A percentile compares a stretch with the other conserved stretches of the same genome.
phyloP scores from a whole-genome alignment of 2,797 vertebrate species.

The Astyanax mexicanus region DNA sequence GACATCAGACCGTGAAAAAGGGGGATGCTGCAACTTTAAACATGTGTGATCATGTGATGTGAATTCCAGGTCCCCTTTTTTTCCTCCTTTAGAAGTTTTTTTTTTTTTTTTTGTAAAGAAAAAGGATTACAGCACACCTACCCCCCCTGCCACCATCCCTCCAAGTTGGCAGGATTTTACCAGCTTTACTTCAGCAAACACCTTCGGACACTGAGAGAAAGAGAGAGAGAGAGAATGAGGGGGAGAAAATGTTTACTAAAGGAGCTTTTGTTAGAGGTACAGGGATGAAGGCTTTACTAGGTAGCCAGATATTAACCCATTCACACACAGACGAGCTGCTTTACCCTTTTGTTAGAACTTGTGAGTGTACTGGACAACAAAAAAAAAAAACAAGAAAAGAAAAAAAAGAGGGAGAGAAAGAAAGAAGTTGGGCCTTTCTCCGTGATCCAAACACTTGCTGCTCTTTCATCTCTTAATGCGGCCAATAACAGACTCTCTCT shows the following conservation, averaged over 20 bases:
- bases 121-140: slow-evolving; percentile 87
- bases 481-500: too few species aligned
- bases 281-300: slow-evolving; percentile 87
- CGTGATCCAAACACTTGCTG: neutral
- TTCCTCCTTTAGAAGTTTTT: slow-evolving; percentile 76
- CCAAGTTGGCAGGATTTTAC: slow-evolving; percentile 89
- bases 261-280: slow-evolving; percentile 90
- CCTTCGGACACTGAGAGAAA: slow-evolving; percentile 90
- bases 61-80: slow-evolving; percentile 83
- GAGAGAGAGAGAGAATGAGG: slow-evolving; percentile 81
- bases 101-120: slow-evolving; percentile 79
- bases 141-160: slow-evolving; percentile 72
- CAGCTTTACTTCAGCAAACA: slow-evolving; percentile 98
- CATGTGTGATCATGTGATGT: slow-evolving; percentile 91
- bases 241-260: slow-evolving; percentile 93
- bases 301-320: slow-evolving; percentile 93
- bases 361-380: neutral
- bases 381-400: too few species aligned
- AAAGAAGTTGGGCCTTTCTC: neutral
- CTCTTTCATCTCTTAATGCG: neutral
- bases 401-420: too few species aligned
- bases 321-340: slow-evolving; percentile 72
- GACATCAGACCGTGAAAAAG: slow-evolving; percentile 55
- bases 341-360: slow-evolving; percentile 81
- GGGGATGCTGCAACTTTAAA: slow-evolving; percentile 82